Conservation (phyloP, 2,113 vertebrate genomes). For the Coryphaenoides rupestris region DNA sequence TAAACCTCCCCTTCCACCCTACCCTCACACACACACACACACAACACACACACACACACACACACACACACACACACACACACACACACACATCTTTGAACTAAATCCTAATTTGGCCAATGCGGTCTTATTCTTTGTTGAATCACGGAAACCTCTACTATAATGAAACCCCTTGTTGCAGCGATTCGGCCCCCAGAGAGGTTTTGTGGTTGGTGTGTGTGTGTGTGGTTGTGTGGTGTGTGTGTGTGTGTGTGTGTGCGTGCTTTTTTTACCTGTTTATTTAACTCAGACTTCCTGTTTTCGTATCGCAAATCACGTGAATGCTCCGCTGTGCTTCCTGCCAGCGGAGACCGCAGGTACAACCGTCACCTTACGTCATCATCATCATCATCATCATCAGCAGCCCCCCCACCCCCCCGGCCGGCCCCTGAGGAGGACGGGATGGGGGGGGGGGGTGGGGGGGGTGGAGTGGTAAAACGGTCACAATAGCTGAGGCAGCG, state of each 20-base stretch:
- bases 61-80: slow-evolving; percentile 11
- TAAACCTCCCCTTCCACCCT: slow-evolving; percentile 5
- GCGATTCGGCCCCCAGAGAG: slow-evolving; percentile 29
- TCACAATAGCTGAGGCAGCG: slow-evolving; percentile 40
- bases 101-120: slow-evolving; percentile 20
- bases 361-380: slow-evolving; percentile 66
- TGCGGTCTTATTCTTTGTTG: slow-evolving; percentile 45
- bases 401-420: slow-evolving; percentile 36
- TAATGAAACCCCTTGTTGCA: slow-evolving; percentile 46
- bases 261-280: slow-evolving; percentile 48
- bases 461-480: slow-evolving; percentile 45
- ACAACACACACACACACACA: slow-evolving; percentile 6
- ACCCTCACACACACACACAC: slow-evolving; percentile 5
- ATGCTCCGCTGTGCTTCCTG: slow-evolving; percentile 60
- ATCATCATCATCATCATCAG: too few relatives aligned
- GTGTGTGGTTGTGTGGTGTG: too few relatives aligned
- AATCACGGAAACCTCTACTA: slow-evolving; percentile 30
- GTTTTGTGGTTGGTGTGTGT: slow-evolving; percentile 1
- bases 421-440: slow-evolving; percentile 27
- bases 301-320: slow-evolving; percentile 59
- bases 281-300: slow-evolving; percentile 64
- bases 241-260: too few relatives aligned
- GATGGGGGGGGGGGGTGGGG: slow-evolving; percentile 28
- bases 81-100: slow-evolving; percentile 17
- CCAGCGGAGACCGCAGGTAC: slow-evolving; percentile 60